Percentiles rank a stretch among this genome's conserved stretches.
Evolutionary conservation across 2,113 vertebrate genomes (phyloP).

Genomic region (Cervus canadensis): DNA sequence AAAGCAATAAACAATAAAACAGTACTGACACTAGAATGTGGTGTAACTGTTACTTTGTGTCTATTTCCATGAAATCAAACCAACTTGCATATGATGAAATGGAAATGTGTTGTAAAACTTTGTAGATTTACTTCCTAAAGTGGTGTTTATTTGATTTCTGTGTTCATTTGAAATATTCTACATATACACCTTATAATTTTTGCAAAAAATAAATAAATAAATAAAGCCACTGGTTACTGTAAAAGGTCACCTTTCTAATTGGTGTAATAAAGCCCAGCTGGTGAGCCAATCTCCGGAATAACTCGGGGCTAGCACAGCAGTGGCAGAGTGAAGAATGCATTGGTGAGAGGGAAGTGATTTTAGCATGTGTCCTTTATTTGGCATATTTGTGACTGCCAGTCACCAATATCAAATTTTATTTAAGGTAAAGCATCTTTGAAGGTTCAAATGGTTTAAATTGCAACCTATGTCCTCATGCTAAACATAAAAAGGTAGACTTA

Average conservation of each 20-base stretch:
- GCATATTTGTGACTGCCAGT: neutral
- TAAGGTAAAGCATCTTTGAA: constrained; percentile 8
- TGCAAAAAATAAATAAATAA: neutral
- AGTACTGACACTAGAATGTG: neutral
- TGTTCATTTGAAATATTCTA: neutral
- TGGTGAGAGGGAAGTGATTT: neutral
- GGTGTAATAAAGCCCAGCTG: constrained; percentile 51
- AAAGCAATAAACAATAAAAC: neutral
- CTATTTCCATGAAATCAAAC: neutral
- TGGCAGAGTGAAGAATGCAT: neutral
- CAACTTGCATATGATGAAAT: neutral
- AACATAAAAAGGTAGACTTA: constrained; percentile 9
- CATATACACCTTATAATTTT: constrained; percentile 27
- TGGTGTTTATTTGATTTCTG: neutral
- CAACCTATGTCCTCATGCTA: neutral
- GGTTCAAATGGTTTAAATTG: constrained; percentile 37
- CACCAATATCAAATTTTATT: constrained; percentile 39
- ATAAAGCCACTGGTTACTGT: constrained; percentile 21
- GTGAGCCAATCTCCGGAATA: neutral
- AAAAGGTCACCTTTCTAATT: constrained; percentile 66
- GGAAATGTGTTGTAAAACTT: neutral
- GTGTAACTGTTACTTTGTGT: neutral
- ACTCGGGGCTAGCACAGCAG: constrained; percentile 2
- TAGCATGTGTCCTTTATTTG: neutral
- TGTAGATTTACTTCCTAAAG: neutral